phyloP scores from a whole-genome alignment of 2,888 invertebrate genomes.

The Neoitamus cyanurus region DNA sequence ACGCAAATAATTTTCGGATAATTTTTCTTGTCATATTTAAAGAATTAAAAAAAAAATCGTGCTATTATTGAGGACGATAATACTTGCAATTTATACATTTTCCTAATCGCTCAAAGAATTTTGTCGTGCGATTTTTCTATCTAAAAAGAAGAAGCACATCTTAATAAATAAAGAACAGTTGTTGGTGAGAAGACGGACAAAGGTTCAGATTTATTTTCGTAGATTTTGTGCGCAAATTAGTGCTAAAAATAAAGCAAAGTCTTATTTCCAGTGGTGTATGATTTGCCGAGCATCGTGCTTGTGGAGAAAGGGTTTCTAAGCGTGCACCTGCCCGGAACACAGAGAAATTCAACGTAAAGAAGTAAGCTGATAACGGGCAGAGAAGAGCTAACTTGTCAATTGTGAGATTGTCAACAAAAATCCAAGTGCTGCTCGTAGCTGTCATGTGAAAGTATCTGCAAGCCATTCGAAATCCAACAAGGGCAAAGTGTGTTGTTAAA shows the following conservation, averaged over 20 bases:
- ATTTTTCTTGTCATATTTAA: not conserved
- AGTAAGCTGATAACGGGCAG: not conserved
- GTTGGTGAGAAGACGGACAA: not conserved
- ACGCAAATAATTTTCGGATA: not conserved
- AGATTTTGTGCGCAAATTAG: not conserved
- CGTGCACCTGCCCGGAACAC: not conserved
- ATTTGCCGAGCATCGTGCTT: not conserved
- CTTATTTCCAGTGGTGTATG: not conserved
- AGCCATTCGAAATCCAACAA: not conserved
- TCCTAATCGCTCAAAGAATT: not conserved
- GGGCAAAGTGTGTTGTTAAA: not conserved
- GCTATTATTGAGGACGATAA: too few relatives aligned
- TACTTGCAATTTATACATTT: too few relatives aligned
- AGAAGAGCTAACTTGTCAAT: conserved; percentile 3
- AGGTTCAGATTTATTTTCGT: not conserved
- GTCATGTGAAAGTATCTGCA: conserved; percentile 20
- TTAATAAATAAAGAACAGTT: not conserved
- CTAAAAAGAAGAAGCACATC: not conserved
- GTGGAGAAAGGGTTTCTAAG: not conserved
- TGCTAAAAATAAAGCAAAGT: not conserved
- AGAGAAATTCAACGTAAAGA: not conserved
- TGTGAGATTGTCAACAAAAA: conserved; percentile 24
- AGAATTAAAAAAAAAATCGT: too few relatives aligned
- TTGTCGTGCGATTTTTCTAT: not conserved
- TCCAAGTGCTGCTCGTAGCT: not conserved